phyloP scores from a whole-genome alignment of 2,888 invertebrate species.

The Latrodectus hesperus region DNA sequence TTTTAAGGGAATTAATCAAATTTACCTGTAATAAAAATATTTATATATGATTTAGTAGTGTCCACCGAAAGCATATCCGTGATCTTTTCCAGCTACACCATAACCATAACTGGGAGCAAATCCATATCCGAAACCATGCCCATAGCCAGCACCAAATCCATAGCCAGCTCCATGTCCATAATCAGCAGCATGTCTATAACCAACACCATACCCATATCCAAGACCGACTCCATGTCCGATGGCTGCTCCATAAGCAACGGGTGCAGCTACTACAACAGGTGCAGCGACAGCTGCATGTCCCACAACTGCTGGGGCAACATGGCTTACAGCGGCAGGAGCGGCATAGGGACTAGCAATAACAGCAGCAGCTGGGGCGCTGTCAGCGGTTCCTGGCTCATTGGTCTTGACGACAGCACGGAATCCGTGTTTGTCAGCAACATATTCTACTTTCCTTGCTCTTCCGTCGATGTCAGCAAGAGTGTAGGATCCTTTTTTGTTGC shows the following conservation, averaged over 20 bases:
- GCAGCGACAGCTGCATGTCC: background rate
- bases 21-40: background rate
- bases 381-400: slow-evolving; percentile 64
- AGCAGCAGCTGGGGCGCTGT: slow-evolving; percentile 49
- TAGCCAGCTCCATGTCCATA: slow-evolving; percentile 2
- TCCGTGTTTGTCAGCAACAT: slow-evolving; percentile 61
- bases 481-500: slow-evolving; percentile 69
- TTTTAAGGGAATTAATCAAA: background rate
- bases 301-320: slow-evolving; percentile 19
- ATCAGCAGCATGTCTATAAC: background rate
- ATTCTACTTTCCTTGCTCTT: slow-evolving; percentile 67
- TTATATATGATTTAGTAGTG: background rate
- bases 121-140: background rate
- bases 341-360: slow-evolving; percentile 32
- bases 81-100: background rate
- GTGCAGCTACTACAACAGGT: background rate
- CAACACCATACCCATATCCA: background rate
- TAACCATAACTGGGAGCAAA: slow-evolving; percentile 6
- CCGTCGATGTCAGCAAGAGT: slow-evolving; percentile 68
- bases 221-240: slow-evolving; percentile 7
- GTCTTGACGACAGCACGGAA: slow-evolving; percentile 65
- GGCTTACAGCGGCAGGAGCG: slow-evolving; percentile 23
- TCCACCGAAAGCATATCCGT: background rate
- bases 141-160: slow-evolving; percentile 9
- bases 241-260: slow-evolving; percentile 12